A percentile compares a stretch with the other conserved stretches of the same genome.
Conservation (phyloP, 2,888 invertebrate genomes). For the Ctenicera cuprea region DNA sequence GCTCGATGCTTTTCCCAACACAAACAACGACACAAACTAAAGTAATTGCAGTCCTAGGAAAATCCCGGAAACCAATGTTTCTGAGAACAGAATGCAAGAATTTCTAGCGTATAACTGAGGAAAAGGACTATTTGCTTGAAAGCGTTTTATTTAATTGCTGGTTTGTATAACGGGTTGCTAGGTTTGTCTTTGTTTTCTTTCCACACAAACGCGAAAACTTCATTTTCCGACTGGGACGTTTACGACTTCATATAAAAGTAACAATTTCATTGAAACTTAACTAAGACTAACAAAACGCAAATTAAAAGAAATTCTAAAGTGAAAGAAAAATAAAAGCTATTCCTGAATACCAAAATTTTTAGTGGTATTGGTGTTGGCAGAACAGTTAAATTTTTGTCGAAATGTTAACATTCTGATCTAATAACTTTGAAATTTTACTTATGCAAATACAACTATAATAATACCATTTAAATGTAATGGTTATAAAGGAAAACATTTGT, state of each 20-base stretch:
- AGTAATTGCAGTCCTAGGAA: constrained; percentile 10
- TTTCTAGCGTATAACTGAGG: background rate
- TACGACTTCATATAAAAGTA: background rate
- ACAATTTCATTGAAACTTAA: background rate
- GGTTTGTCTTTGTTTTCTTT: background rate
- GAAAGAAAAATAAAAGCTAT: too few species aligned
- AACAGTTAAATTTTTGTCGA: too few species aligned
- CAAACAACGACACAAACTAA: background rate
- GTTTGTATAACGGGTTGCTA: background rate
- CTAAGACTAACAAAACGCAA: background rate
- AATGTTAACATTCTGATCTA: too few species aligned
- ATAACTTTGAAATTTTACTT: too few species aligned
- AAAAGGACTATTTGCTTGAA: background rate
- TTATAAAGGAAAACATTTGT: too few species aligned
- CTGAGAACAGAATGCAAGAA: background rate
- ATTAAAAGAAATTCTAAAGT: too few species aligned
- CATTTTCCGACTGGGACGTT: background rate
- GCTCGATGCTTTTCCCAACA: background rate
- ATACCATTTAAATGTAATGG: too few species aligned
- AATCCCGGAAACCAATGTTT: background rate
- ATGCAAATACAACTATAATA: too few species aligned
- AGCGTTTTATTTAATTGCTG: background rate
- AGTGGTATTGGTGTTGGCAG: too few species aligned
- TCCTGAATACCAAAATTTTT: too few species aligned
- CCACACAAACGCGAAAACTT: background rate